phyloP scores from a whole-genome alignment of 2,113 vertebrate species.

The Pardalotus punctatus region DNA sequence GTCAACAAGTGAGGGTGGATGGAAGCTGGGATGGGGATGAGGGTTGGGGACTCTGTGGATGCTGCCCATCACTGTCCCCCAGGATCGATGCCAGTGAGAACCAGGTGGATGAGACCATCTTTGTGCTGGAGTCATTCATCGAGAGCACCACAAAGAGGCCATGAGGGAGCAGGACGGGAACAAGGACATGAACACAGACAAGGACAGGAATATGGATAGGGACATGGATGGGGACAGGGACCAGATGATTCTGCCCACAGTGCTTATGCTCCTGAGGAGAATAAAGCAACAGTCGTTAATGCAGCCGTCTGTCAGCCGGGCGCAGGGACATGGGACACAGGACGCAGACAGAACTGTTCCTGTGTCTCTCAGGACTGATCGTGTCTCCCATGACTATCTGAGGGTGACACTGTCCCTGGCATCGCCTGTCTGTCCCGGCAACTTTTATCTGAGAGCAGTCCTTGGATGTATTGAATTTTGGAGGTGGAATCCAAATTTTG shows the following conservation, averaged over 20 bases:
- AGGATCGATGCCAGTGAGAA: neutral
- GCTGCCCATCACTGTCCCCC: no score
- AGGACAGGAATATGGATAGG: neutral
- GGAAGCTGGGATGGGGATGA: neutral
- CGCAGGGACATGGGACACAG: neutral
- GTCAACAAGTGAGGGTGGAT: slow-evolving; percentile 85
- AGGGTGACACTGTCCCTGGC: neutral
- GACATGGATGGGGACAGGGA: accelerated
- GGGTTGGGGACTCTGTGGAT: accelerated
- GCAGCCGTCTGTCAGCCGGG: neutral
- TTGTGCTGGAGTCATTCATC: neutral
- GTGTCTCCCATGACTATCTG: neutral
- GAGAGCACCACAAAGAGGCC: neutral
- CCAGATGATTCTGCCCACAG: accelerated
- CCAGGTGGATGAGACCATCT: neutral
- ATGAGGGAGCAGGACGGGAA: neutral
- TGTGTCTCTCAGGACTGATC: neutral
- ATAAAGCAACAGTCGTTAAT: neutral
- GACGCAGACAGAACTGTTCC: neutral
- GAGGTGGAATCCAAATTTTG: neutral
- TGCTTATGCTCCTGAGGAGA: neutral
- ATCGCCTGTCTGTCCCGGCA: neutral
- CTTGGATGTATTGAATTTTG: neutral
- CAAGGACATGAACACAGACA: accelerated
- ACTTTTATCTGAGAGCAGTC: neutral